phyloP scores from a whole-genome alignment of 2,888 invertebrate genomes.

The Strigamia transsilvanica region DNA sequence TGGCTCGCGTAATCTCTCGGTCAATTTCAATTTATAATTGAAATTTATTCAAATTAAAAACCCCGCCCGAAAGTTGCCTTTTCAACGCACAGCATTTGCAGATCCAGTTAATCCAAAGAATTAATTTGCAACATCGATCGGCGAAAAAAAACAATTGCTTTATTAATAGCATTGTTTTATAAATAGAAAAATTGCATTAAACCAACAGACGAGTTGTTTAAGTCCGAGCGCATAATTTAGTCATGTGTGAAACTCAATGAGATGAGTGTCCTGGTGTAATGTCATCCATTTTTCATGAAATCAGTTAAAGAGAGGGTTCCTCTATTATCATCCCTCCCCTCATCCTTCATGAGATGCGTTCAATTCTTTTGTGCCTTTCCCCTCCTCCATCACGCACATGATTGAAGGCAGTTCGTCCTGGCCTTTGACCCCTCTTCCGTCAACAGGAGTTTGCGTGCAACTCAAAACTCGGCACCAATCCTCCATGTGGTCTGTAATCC shows the following conservation, averaged over 20 bases:
- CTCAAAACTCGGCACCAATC: conserved; percentile 16
- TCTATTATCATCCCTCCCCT: conserved; percentile 27
- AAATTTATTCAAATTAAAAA: conserved; percentile 43
- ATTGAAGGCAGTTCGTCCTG: conserved; percentile 37
- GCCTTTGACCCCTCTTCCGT: conserved; percentile 40
- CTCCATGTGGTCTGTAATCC: not conserved
- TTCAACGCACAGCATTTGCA: not conserved
- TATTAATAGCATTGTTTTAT: conserved; percentile 4
- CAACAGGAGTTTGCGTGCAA: conserved; percentile 22
- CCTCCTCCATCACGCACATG: conserved; percentile 29
- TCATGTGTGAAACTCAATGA: conserved; percentile 33
- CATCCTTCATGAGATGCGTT: conserved; percentile 35
- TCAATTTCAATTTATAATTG: conserved; percentile 19
- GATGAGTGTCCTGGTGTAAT: not conserved
- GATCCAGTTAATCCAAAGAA: not conserved
- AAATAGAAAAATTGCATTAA: not conserved
- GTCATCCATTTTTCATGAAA: conserved; percentile 52
- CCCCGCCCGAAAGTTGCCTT: conserved; percentile 26
- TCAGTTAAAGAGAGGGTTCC: conserved; percentile 37
- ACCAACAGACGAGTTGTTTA: too few species aligned
- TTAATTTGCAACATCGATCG: not conserved
- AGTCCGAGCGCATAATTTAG: not conserved
- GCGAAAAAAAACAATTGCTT: not conserved
- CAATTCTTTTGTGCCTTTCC: conserved; percentile 40
- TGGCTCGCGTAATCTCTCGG: conserved; percentile 30